These are phyloP conservation scores for Orthosia incerta DNA, from an alignment of 2,888 invertebrate genomes.

Conservation along the genomic window DNA sequence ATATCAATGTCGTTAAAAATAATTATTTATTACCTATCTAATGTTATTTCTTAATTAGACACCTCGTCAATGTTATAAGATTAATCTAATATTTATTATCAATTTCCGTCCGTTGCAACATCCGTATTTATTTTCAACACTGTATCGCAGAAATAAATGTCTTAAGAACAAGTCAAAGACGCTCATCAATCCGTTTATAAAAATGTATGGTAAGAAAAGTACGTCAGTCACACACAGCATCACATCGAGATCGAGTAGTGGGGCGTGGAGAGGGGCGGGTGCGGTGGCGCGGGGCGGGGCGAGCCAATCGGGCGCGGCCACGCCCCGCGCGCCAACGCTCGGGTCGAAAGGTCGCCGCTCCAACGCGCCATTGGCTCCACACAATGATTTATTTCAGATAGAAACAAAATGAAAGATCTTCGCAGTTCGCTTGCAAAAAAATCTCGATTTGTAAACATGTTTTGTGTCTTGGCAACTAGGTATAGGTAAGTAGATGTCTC, in stretches of 20 bases:
- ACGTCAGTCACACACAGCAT: conserved; percentile 70
- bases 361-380: conserved; percentile 80
- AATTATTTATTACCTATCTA: conserved; percentile 5
- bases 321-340: conserved; percentile 85
- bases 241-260: conserved; percentile 70
- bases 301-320: conserved; percentile 88
- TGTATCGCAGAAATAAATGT: conserved; percentile 17
- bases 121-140: conserved; percentile 47
- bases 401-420: conserved; percentile 36
- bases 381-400: conserved; percentile 65
- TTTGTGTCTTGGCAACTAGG: conserved; percentile 8
- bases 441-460: conserved; percentile 16
- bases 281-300: conserved; percentile 73
- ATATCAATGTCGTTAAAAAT: conserved; percentile 33
- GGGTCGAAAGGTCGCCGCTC: conserved; percentile 87
- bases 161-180: conserved; percentile 27
- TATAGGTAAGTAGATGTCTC: background rate
- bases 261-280: conserved; percentile 77
- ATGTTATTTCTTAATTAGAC: conserved; percentile 24
- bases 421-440: conserved; percentile 22
- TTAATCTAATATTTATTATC: conserved; percentile 54
- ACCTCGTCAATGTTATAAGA: conserved; percentile 30
- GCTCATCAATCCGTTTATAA: conserved; percentile 42
- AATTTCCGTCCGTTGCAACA: conserved; percentile 56
- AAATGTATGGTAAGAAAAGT: conserved; percentile 62